Evolutionary conservation across 2,113 vertebrate genomes (phyloP).

Genomic region (Tichodroma muraria): DNA sequence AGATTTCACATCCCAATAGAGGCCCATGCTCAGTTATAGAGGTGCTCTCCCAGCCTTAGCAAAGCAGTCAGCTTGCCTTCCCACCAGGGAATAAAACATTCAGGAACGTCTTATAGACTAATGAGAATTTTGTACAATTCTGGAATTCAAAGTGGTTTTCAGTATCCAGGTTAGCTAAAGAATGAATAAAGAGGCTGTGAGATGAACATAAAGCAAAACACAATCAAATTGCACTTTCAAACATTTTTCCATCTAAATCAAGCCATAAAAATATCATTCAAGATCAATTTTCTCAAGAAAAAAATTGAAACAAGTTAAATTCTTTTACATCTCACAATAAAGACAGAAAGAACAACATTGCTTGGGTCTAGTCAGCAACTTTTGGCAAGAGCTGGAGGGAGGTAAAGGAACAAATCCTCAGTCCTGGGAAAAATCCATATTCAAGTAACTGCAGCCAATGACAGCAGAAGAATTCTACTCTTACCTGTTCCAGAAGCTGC

Average conservation of each 20-base stretch:
- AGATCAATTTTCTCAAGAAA: background rate
- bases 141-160: background rate
- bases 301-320: accelerated
- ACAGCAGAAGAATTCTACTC: background rate
- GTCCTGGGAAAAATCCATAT: background rate
- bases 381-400: background rate
- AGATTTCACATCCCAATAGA: background rate
- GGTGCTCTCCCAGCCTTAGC: background rate
- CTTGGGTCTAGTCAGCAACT: background rate
- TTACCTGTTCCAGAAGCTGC: background rate
- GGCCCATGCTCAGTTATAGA: accelerated
- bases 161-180: background rate
- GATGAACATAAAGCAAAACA: background rate
- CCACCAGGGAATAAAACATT: background rate
- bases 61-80: background rate
- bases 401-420: background rate
- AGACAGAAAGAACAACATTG: background rate
- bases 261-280: background rate
- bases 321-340: background rate
- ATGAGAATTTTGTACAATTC: background rate
- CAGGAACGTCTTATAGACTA: background rate
- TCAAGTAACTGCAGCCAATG: background rate
- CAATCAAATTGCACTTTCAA: background rate
- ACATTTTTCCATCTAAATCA: background rate
- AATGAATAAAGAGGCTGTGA: background rate